Percentiles rank a stretch among this genome's conserved stretches.
Evolutionary conservation across 2,888 invertebrate species (phyloP).

Genomic region (Tryphoninae sp.): DNA sequence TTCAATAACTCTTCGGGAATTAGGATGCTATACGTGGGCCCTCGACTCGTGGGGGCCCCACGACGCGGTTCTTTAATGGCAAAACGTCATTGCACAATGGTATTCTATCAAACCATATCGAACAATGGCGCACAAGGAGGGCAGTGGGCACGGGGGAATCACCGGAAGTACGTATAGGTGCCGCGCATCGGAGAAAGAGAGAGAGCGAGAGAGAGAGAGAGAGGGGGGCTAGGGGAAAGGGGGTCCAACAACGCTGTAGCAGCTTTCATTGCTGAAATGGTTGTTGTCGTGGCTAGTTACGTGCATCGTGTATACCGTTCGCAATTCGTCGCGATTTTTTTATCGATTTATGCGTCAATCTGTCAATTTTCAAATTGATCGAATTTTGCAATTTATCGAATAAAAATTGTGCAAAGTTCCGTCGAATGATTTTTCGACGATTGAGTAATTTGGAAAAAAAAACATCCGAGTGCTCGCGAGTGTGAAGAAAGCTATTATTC

Average conservation of each 20-base stretch:
- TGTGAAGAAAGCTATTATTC: constrained; percentile 61
- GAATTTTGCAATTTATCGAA: neutral
- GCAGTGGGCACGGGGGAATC: constrained; percentile 56
- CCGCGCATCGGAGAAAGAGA: constrained; percentile 68
- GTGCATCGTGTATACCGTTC: constrained; percentile 28
- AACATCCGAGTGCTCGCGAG: constrained; percentile 28
- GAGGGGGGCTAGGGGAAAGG: constrained; percentile 68
- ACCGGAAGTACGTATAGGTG: constrained; percentile 74
- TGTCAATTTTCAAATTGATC: neutral
- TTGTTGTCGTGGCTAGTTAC: constrained; percentile 73
- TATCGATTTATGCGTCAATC: neutral
- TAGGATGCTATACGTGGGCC: constrained; percentile 72
- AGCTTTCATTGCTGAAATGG: constrained; percentile 77
- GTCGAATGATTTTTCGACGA: too few species aligned
- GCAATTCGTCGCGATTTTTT: constrained; percentile 10
- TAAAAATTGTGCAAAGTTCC: neutral
- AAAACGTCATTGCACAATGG: constrained; percentile 76
- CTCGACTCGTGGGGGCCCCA: constrained; percentile 34
- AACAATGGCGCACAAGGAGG: constrained; percentile 73
- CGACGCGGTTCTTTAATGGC: constrained; percentile 70
- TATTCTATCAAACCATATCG: constrained; percentile 75
- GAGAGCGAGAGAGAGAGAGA: constrained; percentile 52
- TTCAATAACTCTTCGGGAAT: constrained; percentile 75
- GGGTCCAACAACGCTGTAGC: constrained; percentile 69
- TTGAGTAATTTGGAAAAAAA: neutral